Percentiles rank a stretch among this genome's conserved stretches.
Evolutionary conservation across 2,113 vertebrate species (phyloP).

Genomic region (Siniperca chuatsi): DNA sequence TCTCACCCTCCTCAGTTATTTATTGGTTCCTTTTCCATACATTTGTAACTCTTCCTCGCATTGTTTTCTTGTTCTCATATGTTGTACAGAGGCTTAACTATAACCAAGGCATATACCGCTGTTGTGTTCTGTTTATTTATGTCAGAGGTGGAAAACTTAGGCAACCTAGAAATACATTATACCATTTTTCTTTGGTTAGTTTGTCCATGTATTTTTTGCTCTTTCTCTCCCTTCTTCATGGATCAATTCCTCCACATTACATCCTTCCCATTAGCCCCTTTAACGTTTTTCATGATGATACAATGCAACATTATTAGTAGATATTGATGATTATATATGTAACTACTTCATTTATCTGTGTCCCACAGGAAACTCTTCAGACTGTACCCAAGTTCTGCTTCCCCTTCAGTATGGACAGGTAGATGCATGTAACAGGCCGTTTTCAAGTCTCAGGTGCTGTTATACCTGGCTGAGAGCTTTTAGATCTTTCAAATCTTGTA

Average conservation of each 20-base stretch:
- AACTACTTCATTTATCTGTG: slow-evolving; percentile 24
- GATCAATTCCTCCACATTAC: not conserved
- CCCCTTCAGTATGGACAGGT: slow-evolving; percentile 97
- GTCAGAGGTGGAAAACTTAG: not conserved
- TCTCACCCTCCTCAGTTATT: not conserved
- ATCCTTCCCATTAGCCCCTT: not conserved
- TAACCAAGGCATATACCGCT: not conserved
- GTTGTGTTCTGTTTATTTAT: not conserved
- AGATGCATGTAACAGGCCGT: too few species aligned
- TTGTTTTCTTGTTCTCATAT: not conserved
- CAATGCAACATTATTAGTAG: not conserved
- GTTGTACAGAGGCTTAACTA: not conserved
- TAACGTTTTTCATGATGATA: not conserved
- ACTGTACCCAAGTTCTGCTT: slow-evolving; percentile 98
- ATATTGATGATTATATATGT: not conserved
- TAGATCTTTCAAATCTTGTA: too few species aligned
- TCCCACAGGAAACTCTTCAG: slow-evolving; percentile 94
- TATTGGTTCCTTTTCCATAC: not conserved
- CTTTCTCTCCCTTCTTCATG: not conserved
- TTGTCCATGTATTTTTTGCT: not conserved
- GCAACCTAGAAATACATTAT: not conserved
- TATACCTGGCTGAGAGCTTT: too few species aligned
- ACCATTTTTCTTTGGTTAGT: not conserved
- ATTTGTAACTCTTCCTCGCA: not conserved
- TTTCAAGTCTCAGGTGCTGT: too few species aligned